These are phyloP conservation scores for Sturmia bella DNA, from an alignment of 2,888 invertebrate genomes.

Conservation along the genomic window DNA sequence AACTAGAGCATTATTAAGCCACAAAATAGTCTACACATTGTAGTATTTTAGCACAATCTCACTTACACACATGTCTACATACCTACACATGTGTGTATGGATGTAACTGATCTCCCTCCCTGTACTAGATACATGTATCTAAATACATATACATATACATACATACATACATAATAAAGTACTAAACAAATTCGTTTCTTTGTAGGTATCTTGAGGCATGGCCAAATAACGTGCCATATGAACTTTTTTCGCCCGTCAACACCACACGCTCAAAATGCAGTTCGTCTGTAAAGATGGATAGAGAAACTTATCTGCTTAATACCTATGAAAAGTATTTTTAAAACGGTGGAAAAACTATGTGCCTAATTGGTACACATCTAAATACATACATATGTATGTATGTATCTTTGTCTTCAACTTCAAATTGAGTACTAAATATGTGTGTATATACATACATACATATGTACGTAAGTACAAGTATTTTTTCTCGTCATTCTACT, in stretches of 20 bases:
- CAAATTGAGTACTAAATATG: neutral
- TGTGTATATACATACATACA: neutral
- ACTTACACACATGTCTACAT: neutral
- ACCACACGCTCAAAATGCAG: constrained; percentile 25
- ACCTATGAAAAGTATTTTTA: neutral
- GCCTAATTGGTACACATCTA: neutral
- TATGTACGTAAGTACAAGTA: neutral
- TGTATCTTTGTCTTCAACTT: neutral
- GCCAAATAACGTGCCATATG: constrained; percentile 48
- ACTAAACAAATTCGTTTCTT: constrained; percentile 14
- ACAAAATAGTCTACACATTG: neutral
- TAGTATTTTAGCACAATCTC: constrained; percentile 26
- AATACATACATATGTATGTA: neutral
- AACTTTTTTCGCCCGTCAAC: constrained; percentile 20
- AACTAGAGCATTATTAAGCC: constrained; percentile 57
- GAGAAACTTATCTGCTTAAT: constrained; percentile 17
- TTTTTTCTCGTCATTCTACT: constrained; percentile 11
- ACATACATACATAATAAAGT: too few relatives aligned
- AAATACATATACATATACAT: neutral
- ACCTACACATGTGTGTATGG: neutral
- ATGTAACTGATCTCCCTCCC: neutral
- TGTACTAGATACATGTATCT: neutral
- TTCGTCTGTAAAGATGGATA: neutral
- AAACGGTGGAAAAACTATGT: too few relatives aligned
- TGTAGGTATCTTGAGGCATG: constrained; percentile 13